Evolutionary conservation across 2,113 vertebrate species (phyloP), one percentile per base, ranked within the genome.

Genomic region (Potamarius usumacintae): DNA sequence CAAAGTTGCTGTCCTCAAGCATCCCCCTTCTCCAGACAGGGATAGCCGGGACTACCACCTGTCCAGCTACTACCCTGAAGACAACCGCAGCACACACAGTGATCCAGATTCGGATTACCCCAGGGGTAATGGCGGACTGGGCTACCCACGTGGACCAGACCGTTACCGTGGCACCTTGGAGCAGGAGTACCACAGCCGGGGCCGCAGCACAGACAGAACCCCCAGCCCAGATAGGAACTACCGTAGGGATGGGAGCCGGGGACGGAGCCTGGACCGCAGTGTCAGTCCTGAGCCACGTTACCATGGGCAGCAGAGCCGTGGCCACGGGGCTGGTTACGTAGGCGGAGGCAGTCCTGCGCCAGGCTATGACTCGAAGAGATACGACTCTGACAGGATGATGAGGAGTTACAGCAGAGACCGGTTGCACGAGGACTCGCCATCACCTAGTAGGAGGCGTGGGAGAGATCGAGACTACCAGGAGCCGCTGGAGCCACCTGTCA

Each of bases 61-160:
- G 7, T 91, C 95, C 86, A 96, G 97, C 65, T 96, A 97, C 89
- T 96, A 94, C 34, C 96, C 96, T 18, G 96, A 97, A 65, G 97
- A 97, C 27, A 94, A 93, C 79, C 94, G 90, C 89, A 97, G 96
- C 53, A 91, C 93, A 81, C 94, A 90, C 83, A 97, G 91, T 74
- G 94, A 97, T 15, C 95, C 93, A 17, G 97, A 97, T 30, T 95
- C 95, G 15, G 96, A 95, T 91, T 96, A 95, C 94, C 95, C 92
- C 8, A 93, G 93, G 8, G 96, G 96, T 1, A 95, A 94, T 0
- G 95, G 93, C 0, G 94, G 92, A 57, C 94, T 93, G 71, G 95
- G 95, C 89, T 96, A 94, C 86, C 96, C 96, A 90, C 96, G 95
- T 91, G 96, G 96, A n/a, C 92, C 94, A 91, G 97, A 97, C 63